Percentiles rank a stretch among this genome's conserved stretches.
phyloP scores from a whole-genome alignment of 2,113 vertebrate genomes.

The Odontophorus gujanensis region DNA sequence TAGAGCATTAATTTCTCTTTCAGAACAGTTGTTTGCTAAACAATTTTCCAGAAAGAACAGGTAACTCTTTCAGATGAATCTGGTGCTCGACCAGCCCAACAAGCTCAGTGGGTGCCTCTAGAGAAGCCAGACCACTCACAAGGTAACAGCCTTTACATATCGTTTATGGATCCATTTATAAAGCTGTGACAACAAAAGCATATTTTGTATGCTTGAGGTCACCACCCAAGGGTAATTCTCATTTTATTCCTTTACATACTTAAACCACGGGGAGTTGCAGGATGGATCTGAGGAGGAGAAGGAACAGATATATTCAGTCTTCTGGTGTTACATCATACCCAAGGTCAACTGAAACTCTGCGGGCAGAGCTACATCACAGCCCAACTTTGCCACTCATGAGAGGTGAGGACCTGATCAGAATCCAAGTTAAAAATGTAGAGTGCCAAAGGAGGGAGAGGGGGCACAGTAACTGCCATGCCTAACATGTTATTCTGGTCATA shows the following conservation, averaged over 20 bases:
- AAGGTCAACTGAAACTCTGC: neutral
- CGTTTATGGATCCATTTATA: neutral
- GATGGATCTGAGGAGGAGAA: neutral
- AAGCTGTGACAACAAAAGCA: neutral
- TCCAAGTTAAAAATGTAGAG: slow-evolving; percentile 1
- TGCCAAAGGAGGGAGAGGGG: neutral
- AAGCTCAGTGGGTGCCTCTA: neutral
- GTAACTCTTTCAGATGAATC: neutral
- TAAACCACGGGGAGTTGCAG: neutral
- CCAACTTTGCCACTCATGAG: neutral
- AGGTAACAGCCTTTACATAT: accelerated
- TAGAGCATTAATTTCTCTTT: neutral
- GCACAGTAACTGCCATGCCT: neutral
- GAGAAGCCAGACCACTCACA: neutral
- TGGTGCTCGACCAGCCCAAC: neutral
- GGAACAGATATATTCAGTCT: neutral
- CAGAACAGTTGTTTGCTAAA: neutral
- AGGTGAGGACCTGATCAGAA: neutral
- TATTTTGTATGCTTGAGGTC: neutral
- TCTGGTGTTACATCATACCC: neutral
- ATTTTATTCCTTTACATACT: neutral
- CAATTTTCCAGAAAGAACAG: neutral
- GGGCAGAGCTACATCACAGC: neutral
- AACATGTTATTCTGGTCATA: neutral
- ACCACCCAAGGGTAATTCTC: neutral